Conservation (phyloP, 1,140 invertebrate species). For the Dryas iulia region DNA sequence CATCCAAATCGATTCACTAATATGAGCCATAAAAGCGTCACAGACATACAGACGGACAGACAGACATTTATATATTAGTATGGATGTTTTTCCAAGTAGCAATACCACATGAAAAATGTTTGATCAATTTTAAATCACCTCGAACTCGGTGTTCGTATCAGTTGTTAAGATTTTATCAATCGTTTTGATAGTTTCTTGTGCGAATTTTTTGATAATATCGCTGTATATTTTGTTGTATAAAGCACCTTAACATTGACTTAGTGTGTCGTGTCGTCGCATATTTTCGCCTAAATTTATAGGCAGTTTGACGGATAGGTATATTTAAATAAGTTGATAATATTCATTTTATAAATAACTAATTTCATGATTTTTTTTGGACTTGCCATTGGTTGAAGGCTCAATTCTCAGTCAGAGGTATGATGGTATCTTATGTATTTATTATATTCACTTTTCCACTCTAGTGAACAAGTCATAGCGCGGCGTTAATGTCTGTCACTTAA, state of each 20-base stretch:
- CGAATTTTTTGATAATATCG: conserved; percentile 18
- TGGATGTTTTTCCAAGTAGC: conserved; percentile 12
- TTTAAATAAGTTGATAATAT: neutral
- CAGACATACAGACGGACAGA: no score
- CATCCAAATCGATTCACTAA: no score
- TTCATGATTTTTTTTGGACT: no score
- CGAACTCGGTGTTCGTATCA: conserved; percentile 15
- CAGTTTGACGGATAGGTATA: neutral
- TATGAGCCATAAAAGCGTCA: no score
- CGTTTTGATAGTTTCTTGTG: conserved; percentile 16
- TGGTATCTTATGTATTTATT: no score
- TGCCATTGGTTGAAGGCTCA: no score
- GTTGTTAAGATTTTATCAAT: conserved; percentile 17
- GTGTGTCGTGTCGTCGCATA: neutral
- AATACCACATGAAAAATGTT: conserved; percentile 8
- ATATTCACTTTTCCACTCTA: no score
- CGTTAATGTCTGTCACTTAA: no score
- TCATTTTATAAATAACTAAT: no score
- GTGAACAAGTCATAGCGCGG: no score
- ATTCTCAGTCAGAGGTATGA: no score
- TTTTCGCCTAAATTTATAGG: neutral
- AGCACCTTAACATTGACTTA: conserved; percentile 17
- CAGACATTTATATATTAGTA: no score
- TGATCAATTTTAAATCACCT: conserved; percentile 19
- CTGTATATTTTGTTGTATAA: neutral